Evolutionary conservation across 2,797 vertebrate genomes (phyloP).

Genomic region (Alcedo quadribrachys): DNA sequence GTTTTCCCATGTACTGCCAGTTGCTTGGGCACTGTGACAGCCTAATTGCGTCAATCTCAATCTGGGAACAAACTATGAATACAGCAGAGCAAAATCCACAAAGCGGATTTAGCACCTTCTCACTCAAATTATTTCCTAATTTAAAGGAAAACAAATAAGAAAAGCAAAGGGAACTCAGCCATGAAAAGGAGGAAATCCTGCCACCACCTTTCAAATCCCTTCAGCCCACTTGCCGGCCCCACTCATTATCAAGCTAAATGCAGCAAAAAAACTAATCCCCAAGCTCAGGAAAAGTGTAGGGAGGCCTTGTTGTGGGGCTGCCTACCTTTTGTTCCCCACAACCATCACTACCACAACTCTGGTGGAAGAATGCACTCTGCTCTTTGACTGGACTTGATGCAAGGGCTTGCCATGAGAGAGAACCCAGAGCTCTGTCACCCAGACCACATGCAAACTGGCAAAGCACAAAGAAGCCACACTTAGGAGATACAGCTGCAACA

Average conservation of each 20-base stretch:
- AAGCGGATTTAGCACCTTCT: conserved; percentile 20
- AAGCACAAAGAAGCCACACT: not conserved
- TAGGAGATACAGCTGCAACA: not conserved
- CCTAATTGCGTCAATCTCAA: conserved; percentile 7
- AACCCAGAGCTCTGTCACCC: not conserved
- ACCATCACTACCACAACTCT: accelerated
- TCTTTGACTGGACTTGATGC: accelerated
- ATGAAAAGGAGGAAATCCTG: conserved; percentile 63
- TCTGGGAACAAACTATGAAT: conserved; percentile 9
- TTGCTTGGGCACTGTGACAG: not conserved
- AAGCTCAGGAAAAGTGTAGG: not conserved
- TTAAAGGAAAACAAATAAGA: conserved; percentile 29
- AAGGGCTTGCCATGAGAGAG: accelerated
- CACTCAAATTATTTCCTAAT: conserved; percentile 26
- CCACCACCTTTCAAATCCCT: conserved; percentile 7
- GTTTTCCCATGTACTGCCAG: not conserved
- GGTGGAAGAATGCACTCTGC: not conserved
- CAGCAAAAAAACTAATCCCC: not conserved
- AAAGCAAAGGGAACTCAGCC: conserved; percentile 19
- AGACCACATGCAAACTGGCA: accelerated
- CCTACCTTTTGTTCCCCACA: not conserved
- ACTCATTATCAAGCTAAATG: not conserved
- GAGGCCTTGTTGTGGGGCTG: not conserved
- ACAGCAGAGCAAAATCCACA: conserved; percentile 27
- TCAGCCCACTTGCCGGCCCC: not conserved